phyloP scores from a whole-genome alignment of 2,797 vertebrate species.

The Pseudomugil tenellus region DNA sequence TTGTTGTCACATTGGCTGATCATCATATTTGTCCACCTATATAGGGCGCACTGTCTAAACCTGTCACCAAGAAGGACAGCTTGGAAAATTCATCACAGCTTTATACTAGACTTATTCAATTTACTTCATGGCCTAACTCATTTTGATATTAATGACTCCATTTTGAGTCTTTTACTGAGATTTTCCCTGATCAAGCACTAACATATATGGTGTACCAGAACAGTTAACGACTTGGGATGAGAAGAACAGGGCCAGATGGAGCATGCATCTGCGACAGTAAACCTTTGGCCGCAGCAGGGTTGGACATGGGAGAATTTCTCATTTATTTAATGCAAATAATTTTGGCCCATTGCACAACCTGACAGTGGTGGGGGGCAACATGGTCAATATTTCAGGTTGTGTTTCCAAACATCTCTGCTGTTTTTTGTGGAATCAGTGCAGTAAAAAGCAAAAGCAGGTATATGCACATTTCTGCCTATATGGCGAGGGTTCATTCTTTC shows the following conservation, averaged over 20 bases:
- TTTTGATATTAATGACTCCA: not conserved
- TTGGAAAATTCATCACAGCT: conserved; percentile 24
- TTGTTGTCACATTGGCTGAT: conserved; percentile 63
- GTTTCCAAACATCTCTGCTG: conserved; percentile 46
- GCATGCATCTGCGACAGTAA: conserved; percentile 79
- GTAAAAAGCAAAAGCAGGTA: not conserved
- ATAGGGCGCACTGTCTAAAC: conserved; percentile 54
- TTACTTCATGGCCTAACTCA: not conserved
- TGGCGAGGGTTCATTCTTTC: not conserved
- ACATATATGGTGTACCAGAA: conserved; percentile 6
- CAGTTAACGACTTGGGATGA: conserved; percentile 30
- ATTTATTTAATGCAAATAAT: conserved; percentile 84
- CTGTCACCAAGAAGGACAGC: conserved; percentile 39
- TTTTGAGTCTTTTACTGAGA: conserved; percentile 9
- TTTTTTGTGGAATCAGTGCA: conserved; percentile 29
- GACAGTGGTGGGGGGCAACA: conserved; percentile 68
- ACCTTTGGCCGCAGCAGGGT: conserved; percentile 76
- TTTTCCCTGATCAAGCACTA: conserved; percentile 9
- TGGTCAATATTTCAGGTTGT: conserved; percentile 62
- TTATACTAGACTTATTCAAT: not conserved
- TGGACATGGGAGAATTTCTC: conserved; percentile 72
- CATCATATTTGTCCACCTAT: conserved; percentile 61
- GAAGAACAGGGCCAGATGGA: conserved; percentile 75
- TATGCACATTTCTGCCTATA: conserved; percentile 19
- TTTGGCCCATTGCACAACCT: conserved; percentile 67